Percentiles rank a stretch among this genome's conserved stretches.
These are phyloP conservation scores for Zoanthus sansibaricus DNA, from an alignment of 92 coral and sea anemone genomes.

Conservation along the genomic window DNA sequence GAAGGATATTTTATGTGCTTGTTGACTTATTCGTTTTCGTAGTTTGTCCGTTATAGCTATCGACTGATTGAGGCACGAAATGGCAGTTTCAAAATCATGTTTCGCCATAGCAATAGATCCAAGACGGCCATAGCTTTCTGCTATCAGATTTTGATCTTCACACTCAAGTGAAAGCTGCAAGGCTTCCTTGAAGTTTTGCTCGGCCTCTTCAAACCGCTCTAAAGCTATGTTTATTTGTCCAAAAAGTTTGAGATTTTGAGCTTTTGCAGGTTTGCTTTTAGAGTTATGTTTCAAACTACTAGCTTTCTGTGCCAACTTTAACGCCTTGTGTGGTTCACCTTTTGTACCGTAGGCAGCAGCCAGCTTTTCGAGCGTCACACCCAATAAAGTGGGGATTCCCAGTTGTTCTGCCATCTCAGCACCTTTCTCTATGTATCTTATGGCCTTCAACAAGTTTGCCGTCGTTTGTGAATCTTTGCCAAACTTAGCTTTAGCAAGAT, in stretches of 20 bases:
- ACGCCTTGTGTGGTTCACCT: conserved; percentile 15
- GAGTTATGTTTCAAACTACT: not conserved
- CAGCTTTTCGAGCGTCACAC: not conserved
- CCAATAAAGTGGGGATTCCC: not conserved
- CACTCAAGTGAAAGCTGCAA: conserved; percentile 4
- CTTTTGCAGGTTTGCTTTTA: conserved; percentile 1
- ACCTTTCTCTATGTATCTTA: not conserved
- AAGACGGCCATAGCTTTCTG: conserved; percentile 22
- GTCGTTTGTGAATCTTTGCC: not conserved
- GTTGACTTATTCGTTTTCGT: conserved; percentile 3
- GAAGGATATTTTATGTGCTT: conserved; percentile 22
- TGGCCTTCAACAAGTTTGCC: not conserved
- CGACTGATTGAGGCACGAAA: not conserved
- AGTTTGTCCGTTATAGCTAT: not conserved
- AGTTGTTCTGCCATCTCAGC: not conserved
- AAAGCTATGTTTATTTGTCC: conserved; percentile 14
- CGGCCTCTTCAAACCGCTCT: not conserved
- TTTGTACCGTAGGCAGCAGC: not conserved
- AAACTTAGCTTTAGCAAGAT: conserved; percentile 2
- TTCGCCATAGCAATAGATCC: not conserved
- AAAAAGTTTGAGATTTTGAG: not conserved
- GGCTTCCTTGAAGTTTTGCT: conserved; percentile 12
- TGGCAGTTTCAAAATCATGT: conserved; percentile 11
- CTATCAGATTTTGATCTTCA: conserved; percentile 7
- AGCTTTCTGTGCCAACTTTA: conserved; percentile 5